phyloP scores from a whole-genome alignment of 2,888 invertebrate species.

The Hypselothyrea guttata region DNA sequence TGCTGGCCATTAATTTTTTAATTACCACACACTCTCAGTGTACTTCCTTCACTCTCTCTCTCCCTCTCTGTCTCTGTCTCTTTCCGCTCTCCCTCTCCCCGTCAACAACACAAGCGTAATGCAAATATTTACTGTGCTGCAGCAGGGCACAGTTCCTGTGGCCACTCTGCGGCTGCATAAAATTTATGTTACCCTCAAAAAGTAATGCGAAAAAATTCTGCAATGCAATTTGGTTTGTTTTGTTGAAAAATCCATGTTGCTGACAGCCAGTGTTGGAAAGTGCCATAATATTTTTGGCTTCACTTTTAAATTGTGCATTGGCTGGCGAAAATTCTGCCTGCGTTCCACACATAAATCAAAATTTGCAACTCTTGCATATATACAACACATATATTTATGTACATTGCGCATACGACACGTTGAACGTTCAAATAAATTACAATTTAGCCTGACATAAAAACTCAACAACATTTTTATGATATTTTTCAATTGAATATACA shows the following conservation, averaged over 20 bases:
- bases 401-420: slow-evolving; percentile 46
- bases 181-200: slow-evolving; percentile 42
- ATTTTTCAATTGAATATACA: slow-evolving; percentile 9
- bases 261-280: slow-evolving; percentile 1
- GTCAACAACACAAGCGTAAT: slow-evolving; percentile 45
- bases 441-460: slow-evolving; percentile 5
- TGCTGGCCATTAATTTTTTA: slow-evolving; percentile 70
- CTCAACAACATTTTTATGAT: slow-evolving; percentile 15
- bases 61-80: slow-evolving; percentile 9
- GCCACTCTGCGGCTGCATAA: slow-evolving; percentile 32
- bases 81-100: slow-evolving; percentile 7
- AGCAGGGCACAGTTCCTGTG: too few relatives aligned
- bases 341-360: slow-evolving; percentile 45
- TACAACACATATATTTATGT: slow-evolving; percentile 23
- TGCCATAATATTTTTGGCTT: slow-evolving; percentile 6
- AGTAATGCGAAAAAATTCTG: slow-evolving; percentile 24
- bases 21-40: slow-evolving; percentile 42
- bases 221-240: slow-evolving; percentile 40
- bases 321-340: slow-evolving; percentile 13
- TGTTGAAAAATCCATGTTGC: slow-evolving; percentile 7
- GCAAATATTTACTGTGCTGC: slow-evolving; percentile 50
- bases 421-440: slow-evolving; percentile 32
- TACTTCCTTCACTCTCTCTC: not conserved
- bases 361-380: slow-evolving; percentile 30
- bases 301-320: slow-evolving; percentile 36